phyloP scores from a whole-genome alignment of 2,888 invertebrate genomes.

The Zele albiditarsus region DNA sequence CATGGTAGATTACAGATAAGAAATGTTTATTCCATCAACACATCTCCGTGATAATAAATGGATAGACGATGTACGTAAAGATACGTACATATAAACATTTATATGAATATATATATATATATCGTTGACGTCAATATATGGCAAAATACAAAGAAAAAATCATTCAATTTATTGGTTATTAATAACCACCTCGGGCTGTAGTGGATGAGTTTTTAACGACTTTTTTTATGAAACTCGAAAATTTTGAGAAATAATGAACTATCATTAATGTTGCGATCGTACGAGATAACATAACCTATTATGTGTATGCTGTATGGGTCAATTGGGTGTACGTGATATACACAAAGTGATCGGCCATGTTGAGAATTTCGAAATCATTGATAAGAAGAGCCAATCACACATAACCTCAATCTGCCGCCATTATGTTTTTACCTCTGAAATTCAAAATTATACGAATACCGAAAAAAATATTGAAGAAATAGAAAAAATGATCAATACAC shows the following conservation, averaged over 20 bases:
- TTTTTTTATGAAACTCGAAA: not conserved
- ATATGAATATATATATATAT: not conserved
- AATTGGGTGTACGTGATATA: no score
- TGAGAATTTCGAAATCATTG: not conserved
- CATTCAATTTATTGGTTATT: not conserved
- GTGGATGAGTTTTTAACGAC: not conserved
- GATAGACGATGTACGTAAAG: no score
- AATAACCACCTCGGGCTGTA: not conserved
- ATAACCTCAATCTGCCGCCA: not conserved
- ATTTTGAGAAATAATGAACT: not conserved
- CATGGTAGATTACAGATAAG: not conserved
- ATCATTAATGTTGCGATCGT: not conserved
- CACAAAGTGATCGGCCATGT: not conserved
- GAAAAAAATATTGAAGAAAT: not conserved
- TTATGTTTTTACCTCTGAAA: not conserved
- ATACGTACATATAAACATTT: not conserved
- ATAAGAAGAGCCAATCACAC: not conserved
- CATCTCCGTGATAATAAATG: not conserved
- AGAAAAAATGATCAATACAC: not conserved
- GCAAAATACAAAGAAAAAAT: not conserved
- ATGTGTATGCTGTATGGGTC: no score
- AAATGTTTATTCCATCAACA: constrained; percentile 6
- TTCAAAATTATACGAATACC: not conserved
- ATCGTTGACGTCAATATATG: not conserved
- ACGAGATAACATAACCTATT: not conserved